Percentiles rank a stretch among this genome's conserved stretches.
Conservation (phyloP, 2,888 invertebrate genomes). For the Priocnemis perturbator region DNA sequence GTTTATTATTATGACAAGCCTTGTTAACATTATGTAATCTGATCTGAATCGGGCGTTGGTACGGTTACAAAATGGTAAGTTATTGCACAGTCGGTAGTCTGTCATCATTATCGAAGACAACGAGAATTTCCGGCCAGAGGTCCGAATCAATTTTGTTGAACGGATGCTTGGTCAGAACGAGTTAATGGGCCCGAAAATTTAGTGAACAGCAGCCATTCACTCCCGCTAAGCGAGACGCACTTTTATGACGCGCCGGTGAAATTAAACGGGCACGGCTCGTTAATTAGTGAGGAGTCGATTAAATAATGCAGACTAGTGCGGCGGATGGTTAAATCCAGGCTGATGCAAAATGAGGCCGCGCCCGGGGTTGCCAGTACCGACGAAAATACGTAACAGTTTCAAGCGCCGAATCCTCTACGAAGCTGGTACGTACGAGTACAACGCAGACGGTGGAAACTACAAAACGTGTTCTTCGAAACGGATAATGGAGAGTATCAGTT, state of each 20-base stretch:
- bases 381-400: constrained; percentile 23
- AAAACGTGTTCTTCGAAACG: no score
- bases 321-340: constrained; percentile 35
- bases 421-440: background rate
- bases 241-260: constrained; percentile 43
- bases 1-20: no score
- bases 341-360: constrained; percentile 17
- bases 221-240: constrained; percentile 20
- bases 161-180: constrained; percentile 31
- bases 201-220: constrained; percentile 15
- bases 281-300: constrained; percentile 49
- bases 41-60: no score
- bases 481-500: no score
- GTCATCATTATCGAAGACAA: constrained; percentile 24
- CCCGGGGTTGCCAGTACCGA: constrained; percentile 9
- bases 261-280: constrained; percentile 47
- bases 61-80: no score
- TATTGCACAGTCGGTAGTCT: no score
- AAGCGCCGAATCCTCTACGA: no score
- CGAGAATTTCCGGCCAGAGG: constrained; percentile 24
- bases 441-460: background rate
- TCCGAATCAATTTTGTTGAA: constrained; percentile 38
- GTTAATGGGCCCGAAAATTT: constrained; percentile 44
- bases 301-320: constrained; percentile 40
- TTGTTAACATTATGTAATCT: no score